Evolutionary conservation across 2,797 vertebrate species (phyloP).

Genomic region (Pseudomugil tenellus): DNA sequence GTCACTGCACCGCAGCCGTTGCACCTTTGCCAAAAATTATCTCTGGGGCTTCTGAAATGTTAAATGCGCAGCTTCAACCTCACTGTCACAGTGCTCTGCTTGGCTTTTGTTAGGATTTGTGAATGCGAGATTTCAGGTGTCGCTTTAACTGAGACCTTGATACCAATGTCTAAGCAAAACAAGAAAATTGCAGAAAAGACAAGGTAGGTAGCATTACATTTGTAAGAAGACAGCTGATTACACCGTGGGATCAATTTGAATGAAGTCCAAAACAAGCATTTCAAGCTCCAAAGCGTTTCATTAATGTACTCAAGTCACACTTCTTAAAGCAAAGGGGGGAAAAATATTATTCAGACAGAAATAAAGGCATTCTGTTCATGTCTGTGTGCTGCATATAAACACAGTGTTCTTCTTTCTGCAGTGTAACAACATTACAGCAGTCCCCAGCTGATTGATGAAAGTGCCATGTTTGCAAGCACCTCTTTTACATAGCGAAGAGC

Average conservation of each 20-base stretch:
- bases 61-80: constrained; percentile 34
- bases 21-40: constrained; percentile 20
- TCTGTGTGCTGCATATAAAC: constrained; percentile 45
- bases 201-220: constrained; percentile 10
- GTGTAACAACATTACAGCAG: constrained; percentile 73
- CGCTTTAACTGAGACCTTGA: constrained; percentile 62
- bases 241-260: constrained; percentile 25
- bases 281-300: constrained; percentile 21
- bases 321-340: constrained; percentile 7
- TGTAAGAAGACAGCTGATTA: constrained; percentile 40
- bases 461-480: constrained; percentile 73
- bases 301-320: constrained; percentile 17
- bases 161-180: constrained; percentile 28
- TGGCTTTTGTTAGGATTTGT: constrained; percentile 26
- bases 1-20: constrained; percentile 22
- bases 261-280: constrained; percentile 28
- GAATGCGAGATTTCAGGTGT: constrained; percentile 51
- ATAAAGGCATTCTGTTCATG: constrained; percentile 9
- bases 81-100: constrained; percentile 18
- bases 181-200: constrained; percentile 34
- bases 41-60: constrained; percentile 28
- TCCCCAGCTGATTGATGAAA: constrained; percentile 80
- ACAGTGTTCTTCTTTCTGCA: constrained; percentile 54
- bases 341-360: constrained; percentile 29
- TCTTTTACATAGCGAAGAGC: constrained; percentile 81